Evolutionary conservation across 2,797 vertebrate species (phyloP).

Genomic region (Tarsius wallacei): DNA sequence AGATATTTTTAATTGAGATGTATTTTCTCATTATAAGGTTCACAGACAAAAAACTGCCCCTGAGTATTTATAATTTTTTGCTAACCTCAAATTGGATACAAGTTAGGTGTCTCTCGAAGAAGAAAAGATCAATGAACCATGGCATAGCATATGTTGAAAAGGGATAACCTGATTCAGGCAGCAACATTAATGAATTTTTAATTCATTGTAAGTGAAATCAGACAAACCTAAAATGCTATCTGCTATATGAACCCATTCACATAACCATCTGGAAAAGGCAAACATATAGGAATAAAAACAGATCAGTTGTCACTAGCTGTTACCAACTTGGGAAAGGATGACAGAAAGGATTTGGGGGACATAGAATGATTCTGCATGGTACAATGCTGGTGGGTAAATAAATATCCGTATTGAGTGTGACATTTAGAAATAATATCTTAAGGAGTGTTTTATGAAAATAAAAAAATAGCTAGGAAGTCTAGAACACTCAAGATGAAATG

Average conservation of each 20-base stretch:
- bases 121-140: neutral
- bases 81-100: neutral
- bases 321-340: neutral
- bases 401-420: no score
- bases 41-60: neutral
- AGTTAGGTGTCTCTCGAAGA: neutral
- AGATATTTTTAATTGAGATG: neutral
- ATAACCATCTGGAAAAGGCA: neutral
- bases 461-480: neutral
- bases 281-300: neutral
- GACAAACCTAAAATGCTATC: neutral
- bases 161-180: neutral
- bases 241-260: neutral
- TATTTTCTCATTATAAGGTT: neutral
- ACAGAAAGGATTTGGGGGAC: neutral
- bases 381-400: neutral
- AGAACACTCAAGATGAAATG: neutral
- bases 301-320: neutral
- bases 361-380: neutral
- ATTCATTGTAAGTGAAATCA: neutral
- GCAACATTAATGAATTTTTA: neutral
- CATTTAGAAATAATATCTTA: neutral
- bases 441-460: neutral
- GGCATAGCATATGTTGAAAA: neutral
- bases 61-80: neutral